Base-by-base conservation (phyloP, 2,113 vertebrate species). In the Phodopus roborovskii region DNA sequence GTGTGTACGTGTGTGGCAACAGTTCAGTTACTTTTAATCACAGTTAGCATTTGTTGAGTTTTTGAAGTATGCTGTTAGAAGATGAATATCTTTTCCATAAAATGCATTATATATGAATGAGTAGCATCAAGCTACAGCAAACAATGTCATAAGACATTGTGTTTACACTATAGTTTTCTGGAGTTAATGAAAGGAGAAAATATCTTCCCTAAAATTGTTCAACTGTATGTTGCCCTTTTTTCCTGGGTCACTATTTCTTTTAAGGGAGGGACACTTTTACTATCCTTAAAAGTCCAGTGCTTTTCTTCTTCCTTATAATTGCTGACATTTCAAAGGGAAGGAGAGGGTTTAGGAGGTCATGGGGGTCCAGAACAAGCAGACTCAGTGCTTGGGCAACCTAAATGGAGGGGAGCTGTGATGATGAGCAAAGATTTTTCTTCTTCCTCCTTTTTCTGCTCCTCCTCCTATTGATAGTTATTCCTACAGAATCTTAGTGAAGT, bases 201-300 rank as follows among this genome's bases (percentile, higher is more conserved):
- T n/a, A 13, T 19, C 22, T 45, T 81, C 7, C 15, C 24, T 74
- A 36, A 71, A 93, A 58, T 96, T 91, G 85, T 94, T 96, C 26
- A 92, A 78, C 36, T 88, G 26, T 26, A 73, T 13, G 87, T 95
- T 64, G 16, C 24, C 36, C 73, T 50, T 85, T 94, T 85, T 94
- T 71, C 26, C 28, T 77, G 33, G 13, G 10, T 90, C 4, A 75
- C 1, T 3, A 30, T 82, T 90, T 97, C 85, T 96, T 26, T 92
- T 93, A 79, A 97, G 91, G 90, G 92, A 94, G 91, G 71, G 22
- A 3, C 33, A 95, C 92, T 82, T 94, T 95, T 91, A 20, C 36
- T 95, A 94, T 50, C 82, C 39, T 95, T 98, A 96, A 98, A 98
- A 97, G 92, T 45, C 88, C 58, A 96, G 8, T 33, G 88, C 12